phyloP scores from a whole-genome alignment of 2,888 invertebrate genomes.

The Ophion costatus region DNA sequence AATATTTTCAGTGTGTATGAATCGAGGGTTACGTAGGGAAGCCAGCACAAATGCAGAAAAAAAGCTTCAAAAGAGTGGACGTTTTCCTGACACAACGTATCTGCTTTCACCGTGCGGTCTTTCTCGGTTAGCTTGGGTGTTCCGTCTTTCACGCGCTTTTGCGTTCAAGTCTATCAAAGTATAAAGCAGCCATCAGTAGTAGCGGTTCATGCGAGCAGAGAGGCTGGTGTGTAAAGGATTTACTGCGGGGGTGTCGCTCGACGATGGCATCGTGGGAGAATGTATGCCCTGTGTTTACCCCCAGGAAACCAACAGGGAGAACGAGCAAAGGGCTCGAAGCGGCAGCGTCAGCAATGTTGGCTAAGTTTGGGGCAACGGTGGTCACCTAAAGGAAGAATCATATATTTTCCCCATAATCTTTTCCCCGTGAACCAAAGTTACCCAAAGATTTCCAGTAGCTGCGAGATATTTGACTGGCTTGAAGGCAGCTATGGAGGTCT shows the following conservation, averaged over 20 bases:
- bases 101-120: constrained; percentile 7
- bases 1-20: neutral
- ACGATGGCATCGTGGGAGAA: constrained; percentile 46
- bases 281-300: constrained; percentile 60
- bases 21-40: neutral
- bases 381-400: constrained; percentile 5
- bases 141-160: constrained; percentile 61
- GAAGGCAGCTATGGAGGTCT: no score
- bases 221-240: constrained; percentile 31
- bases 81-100: constrained; percentile 38
- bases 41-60: constrained; percentile 19
- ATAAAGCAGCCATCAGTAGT: constrained; percentile 55
- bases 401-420: neutral
- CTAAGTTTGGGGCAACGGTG: neutral
- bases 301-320: constrained; percentile 46
- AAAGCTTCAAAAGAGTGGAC: constrained; percentile 21
- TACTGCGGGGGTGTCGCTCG: constrained; percentile 36
- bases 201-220: constrained; percentile 34
- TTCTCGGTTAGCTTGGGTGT: constrained; percentile 31
- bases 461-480: no score
- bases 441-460: neutral
- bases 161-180: constrained; percentile 61
- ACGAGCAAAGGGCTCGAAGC: constrained; percentile 42
- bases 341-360: constrained; percentile 12
- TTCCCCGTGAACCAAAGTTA: neutral